A percentile compares a stretch with the other conserved stretches of the same genome.
phyloP scores from a whole-genome alignment of 2,888 invertebrate genomes.

The Pristionchus japonicus region DNA sequence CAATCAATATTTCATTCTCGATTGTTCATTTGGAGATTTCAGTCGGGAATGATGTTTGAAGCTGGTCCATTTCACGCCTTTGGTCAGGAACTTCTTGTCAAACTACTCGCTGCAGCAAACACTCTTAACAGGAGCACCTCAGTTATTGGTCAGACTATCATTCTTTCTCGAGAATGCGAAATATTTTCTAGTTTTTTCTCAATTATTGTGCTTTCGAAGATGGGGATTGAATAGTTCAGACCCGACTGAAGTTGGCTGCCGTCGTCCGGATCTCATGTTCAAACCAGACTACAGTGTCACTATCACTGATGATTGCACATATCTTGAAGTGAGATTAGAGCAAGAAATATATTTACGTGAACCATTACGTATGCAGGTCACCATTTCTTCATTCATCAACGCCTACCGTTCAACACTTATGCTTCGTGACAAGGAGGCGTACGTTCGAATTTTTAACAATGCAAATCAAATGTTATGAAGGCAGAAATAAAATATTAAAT shows the following conservation, averaged over 20 bases:
- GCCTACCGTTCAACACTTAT: constrained; percentile 64
- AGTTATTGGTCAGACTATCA: constrained; percentile 55
- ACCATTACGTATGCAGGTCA: too few relatives aligned
- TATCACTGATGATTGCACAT: constrained; percentile 66
- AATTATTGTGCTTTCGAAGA: too few relatives aligned
- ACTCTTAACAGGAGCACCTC: constrained; percentile 59
- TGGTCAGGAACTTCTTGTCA: constrained; percentile 79
- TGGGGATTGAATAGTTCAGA: background rate
- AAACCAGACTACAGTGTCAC: constrained; percentile 57
- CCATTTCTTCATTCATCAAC: constrained; percentile 62
- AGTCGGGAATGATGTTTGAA: constrained; percentile 87
- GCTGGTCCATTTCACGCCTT: constrained; percentile 97
- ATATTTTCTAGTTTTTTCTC: too few relatives aligned
- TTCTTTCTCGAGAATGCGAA: background rate
- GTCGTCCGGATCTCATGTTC: constrained; percentile 66
- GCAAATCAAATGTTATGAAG: too few relatives aligned
- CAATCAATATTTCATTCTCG: background rate
- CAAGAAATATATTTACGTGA: background rate
- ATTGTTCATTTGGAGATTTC: background rate
- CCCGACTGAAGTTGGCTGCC: constrained; percentile 31
- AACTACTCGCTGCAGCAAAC: constrained; percentile 55
- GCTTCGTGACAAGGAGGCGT: constrained; percentile 58
- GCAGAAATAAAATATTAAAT: background rate
- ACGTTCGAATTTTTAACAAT: background rate
- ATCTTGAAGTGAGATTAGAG: constrained; percentile 53